Evolutionary conservation across 2,888 invertebrate genomes (phyloP).

Genomic region (Vannuccia rotundouncinata): DNA sequence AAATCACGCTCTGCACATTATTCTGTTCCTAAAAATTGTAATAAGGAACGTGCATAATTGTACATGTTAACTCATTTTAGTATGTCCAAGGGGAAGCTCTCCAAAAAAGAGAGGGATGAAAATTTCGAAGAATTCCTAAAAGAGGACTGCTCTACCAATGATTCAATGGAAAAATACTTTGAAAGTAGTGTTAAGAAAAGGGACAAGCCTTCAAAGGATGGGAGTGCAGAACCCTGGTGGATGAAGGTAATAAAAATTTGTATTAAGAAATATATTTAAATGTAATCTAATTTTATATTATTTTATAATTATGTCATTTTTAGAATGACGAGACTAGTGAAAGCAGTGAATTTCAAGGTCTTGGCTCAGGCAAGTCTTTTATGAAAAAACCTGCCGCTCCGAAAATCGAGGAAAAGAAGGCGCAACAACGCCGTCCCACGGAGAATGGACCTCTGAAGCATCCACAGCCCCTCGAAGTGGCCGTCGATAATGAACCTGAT

Average conservation of each 20-base stretch:
- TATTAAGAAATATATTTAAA: too few species aligned
- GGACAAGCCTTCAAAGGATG: neutral
- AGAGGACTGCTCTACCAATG: neutral
- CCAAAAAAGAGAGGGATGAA: neutral
- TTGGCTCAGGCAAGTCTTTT: neutral
- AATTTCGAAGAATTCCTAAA: neutral
- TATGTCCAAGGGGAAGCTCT: neutral
- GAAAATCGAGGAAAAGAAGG: neutral
- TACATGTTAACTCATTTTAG: too few species aligned
- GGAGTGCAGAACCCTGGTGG: neutral
- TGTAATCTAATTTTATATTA: neutral
- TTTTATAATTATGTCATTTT: neutral
- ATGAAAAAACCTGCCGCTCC: neutral
- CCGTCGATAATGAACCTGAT: neutral
- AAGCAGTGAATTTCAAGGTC: slow-evolving; percentile 12
- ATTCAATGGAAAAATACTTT: slow-evolving; percentile 15
- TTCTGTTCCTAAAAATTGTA: too few species aligned
- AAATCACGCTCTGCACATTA: too few species aligned
- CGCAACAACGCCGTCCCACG: neutral
- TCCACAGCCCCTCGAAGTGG: neutral
- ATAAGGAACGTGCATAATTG: too few species aligned
- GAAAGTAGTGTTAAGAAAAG: neutral
- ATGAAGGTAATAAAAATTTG: neutral
- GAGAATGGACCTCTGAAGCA: neutral
- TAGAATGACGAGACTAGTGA: slow-evolving; percentile 15